phyloP scores from a whole-genome alignment of 1,140 invertebrate species.

The Eueides isabella region DNA sequence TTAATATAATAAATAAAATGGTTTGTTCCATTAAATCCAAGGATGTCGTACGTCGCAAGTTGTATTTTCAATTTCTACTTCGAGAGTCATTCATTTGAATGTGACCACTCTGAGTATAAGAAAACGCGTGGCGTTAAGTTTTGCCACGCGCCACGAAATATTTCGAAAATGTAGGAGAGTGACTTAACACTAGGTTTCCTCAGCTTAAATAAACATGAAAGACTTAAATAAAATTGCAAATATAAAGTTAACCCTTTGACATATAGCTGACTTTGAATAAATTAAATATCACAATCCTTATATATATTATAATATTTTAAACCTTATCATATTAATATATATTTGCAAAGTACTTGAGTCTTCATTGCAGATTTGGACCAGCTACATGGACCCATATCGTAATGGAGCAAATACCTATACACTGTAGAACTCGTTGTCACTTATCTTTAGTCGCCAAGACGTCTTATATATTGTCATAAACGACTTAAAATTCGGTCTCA shows the following conservation, averaged over 20 bases:
- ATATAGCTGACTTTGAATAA: neutral
- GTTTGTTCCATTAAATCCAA: too few species aligned
- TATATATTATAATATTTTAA: neutral
- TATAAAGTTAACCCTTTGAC: neutral
- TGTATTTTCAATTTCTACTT: too few species aligned
- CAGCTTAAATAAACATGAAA: neutral
- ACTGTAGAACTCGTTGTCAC: constrained; percentile 55
- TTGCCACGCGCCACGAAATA: too few species aligned
- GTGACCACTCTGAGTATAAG: too few species aligned
- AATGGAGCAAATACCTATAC: constrained; percentile 36
- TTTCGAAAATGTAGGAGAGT: too few species aligned
- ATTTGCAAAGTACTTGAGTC: neutral
- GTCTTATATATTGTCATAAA: constrained; percentile 57
- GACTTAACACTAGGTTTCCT: too few species aligned
- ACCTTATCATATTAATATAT: neutral
- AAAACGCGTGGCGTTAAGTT: too few species aligned
- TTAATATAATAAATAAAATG: too few species aligned
- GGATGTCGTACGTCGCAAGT: too few species aligned
- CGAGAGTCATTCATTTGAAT: too few species aligned
- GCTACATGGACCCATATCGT: constrained; percentile 23
- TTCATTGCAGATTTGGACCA: constrained; percentile 1
- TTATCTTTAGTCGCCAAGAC: constrained; percentile 61
- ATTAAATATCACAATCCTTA: neutral
- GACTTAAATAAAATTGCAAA: neutral
- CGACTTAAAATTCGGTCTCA: constrained; percentile 44